These are phyloP conservation scores for Micoletzkya japonica DNA, from an alignment of 2,888 invertebrate species.

Conservation along the genomic window DNA sequence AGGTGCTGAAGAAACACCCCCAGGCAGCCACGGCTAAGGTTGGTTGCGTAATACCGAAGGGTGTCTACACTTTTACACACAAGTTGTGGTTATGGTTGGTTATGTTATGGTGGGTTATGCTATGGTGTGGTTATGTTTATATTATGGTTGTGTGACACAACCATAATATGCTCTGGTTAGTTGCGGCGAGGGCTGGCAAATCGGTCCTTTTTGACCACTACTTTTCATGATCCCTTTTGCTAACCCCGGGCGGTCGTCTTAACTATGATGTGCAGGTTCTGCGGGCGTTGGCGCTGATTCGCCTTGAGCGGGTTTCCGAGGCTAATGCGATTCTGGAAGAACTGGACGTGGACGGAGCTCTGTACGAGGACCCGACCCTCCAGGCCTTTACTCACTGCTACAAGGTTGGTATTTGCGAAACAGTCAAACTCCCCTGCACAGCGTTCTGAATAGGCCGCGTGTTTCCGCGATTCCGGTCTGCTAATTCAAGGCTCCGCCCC, in stretches of 20 bases:
- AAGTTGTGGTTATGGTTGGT: neutral
- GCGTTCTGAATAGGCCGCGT: too few species aligned
- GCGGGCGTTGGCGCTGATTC: constrained; percentile 85
- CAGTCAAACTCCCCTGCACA: too few species aligned
- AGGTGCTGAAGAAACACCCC: constrained; percentile 89
- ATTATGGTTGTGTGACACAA: too few species aligned
- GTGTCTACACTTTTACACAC: neutral
- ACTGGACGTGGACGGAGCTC: constrained; percentile 75
- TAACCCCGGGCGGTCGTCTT: neutral
- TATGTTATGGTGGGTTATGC: neutral
- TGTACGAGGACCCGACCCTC: constrained; percentile 87
- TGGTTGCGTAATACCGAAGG: neutral
- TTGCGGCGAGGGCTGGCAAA: too few species aligned
- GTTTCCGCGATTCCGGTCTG: too few species aligned
- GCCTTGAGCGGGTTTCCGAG: constrained; percentile 83
- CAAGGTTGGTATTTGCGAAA: constrained; percentile 73
- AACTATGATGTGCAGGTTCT: constrained; percentile 73
- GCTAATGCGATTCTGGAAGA: constrained; percentile 77
- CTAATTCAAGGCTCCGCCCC: too few species aligned
- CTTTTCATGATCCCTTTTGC: too few species aligned
- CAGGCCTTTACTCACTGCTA: constrained; percentile 94
- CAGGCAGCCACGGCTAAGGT: constrained; percentile 82
- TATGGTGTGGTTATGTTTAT: too few species aligned
- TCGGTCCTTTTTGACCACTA: too few species aligned
- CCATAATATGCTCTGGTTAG: too few species aligned